Base-by-base conservation (phyloP, 2,888 invertebrate species). In the Empis livida region DNA sequence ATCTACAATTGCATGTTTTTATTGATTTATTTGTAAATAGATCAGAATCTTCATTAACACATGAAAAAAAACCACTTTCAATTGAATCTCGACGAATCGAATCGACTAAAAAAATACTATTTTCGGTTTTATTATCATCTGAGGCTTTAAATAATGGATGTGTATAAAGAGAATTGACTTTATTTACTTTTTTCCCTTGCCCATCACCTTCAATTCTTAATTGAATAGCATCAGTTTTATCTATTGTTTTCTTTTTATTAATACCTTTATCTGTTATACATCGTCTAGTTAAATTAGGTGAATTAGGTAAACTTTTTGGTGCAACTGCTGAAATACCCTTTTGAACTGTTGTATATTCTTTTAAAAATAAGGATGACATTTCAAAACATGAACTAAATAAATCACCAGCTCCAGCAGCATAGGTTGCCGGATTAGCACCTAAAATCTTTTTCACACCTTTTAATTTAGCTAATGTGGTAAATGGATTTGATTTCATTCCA, bases 21-120 rank as follows among this genome's bases (percentile, higher is more conserved):
- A 63, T 45, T 5, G 58, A 49, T 0, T 27, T 27, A 27, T 27
- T 27, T 27, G 23, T 27, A 27, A 6, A 77, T 55, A 80, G 75
- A 62, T 84, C 84, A 53, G 80, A 76, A 62, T 84, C 84, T 62
- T 84, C 85, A 59, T 87, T 87, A 53, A 87, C 84, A 57, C 86
- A 88, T 47, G 88, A 88, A 74, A 88, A 91, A 64, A 91, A 90
- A 16, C 91, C 91, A 56, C 86, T 86, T 66, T 91, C 91, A 64
- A 89, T 89, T 16, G 89, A 90, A 48, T 86, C 90, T 42, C 89
- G 77, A 15, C 89, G 71, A 31, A 80, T 74, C n/a, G 11, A 11
- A 9, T 41, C 14, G 1, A 41, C 20, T 10, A 20, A 20, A 23
- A 14, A 14, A 14, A 9, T 14, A n/a, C 8, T 27, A 23, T 23